Percentiles rank a stretch among this genome's conserved stretches.
Conservation (phyloP, 53 echinoderm and acorn worm genomes). For the Echinarachnius parma region DNA sequence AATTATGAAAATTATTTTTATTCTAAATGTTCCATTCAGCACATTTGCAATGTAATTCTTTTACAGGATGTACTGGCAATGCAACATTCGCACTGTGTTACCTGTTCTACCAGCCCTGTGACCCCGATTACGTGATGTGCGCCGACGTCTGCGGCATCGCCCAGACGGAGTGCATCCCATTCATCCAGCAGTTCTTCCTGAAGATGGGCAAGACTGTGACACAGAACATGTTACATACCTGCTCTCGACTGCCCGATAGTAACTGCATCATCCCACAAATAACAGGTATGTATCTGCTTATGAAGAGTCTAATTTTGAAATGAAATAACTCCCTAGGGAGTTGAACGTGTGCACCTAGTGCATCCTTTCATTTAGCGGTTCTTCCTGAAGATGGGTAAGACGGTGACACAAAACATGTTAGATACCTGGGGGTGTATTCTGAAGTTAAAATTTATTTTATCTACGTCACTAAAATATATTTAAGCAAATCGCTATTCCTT, state of each 20-base stretch:
- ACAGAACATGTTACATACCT: conserved; percentile 44
- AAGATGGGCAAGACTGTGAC: conserved; percentile 23
- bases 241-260: conserved; percentile 38
- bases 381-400: no score
- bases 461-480: no score
- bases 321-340: no score
- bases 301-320: no score
- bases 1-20: neutral
- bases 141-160: conserved; percentile 50
- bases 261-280: conserved; percentile 28
- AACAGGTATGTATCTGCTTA: conserved; percentile 40
- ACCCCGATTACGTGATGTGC: conserved; percentile 46
- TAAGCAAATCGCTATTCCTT: no score
- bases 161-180: conserved; percentile 44
- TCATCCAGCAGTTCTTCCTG: conserved; percentile 14
- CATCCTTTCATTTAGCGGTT: conserved; percentile 7
- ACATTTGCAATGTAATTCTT: no score
- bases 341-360: no score
- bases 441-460: no score
- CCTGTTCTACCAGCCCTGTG: conserved; percentile 75
- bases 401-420: conserved; percentile 44
- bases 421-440: no score
- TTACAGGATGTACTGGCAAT: conserved; percentile 25
- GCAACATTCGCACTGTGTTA: conserved; percentile 64
- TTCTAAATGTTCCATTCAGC: neutral